Evolutionary conservation across 1,140 invertebrate genomes (phyloP).

Genomic region (Hesperophylax magnus): DNA sequence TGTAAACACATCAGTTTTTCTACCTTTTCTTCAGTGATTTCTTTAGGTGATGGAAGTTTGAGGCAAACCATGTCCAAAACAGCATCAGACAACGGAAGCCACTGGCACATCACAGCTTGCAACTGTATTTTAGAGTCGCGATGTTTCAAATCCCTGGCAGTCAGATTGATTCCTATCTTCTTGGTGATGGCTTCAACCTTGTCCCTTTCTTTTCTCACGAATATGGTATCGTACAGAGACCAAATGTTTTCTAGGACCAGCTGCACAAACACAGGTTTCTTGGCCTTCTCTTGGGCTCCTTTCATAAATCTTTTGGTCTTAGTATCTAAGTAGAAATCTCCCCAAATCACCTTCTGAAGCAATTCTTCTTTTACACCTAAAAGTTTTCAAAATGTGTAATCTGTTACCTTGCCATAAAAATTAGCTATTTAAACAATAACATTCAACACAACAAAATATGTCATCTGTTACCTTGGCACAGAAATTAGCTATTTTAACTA

Average conservation of each 20-base stretch:
- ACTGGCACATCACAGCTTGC: slow-evolving; percentile 87
- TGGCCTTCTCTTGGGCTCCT: slow-evolving; percentile 95
- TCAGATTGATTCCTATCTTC: slow-evolving; percentile 86
- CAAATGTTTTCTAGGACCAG: slow-evolving; percentile 96
- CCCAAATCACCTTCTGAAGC: slow-evolving; percentile 90
- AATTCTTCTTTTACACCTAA: slow-evolving; percentile 73
- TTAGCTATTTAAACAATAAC: no score
- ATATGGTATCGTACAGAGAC: slow-evolving; percentile 89
- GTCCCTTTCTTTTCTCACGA: slow-evolving; percentile 84
- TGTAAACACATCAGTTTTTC: slow-evolving; percentile 82
- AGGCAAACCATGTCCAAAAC: slow-evolving; percentile 86
- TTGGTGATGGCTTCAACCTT: slow-evolving; percentile 86
- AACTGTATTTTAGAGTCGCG: slow-evolving; percentile 85
- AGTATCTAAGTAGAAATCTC: slow-evolving; percentile 93
- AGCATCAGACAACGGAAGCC: slow-evolving; percentile 88
- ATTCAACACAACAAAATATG: no score
- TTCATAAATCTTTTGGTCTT: slow-evolving; percentile 90
- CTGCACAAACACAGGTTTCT: slow-evolving; percentile 97
- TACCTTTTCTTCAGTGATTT: slow-evolving; percentile 83
- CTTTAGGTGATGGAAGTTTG: slow-evolving; percentile 85
- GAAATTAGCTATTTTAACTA: no score
- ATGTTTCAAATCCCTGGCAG: slow-evolving; percentile 82
- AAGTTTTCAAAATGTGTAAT: not conserved
- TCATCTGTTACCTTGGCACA: no score
- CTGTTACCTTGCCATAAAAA: no score